Percentiles rank a stretch among this genome's conserved stretches.
Evolutionary conservation across 2,113 vertebrate species (phyloP).

Genomic region (Tetrax tetrax): DNA sequence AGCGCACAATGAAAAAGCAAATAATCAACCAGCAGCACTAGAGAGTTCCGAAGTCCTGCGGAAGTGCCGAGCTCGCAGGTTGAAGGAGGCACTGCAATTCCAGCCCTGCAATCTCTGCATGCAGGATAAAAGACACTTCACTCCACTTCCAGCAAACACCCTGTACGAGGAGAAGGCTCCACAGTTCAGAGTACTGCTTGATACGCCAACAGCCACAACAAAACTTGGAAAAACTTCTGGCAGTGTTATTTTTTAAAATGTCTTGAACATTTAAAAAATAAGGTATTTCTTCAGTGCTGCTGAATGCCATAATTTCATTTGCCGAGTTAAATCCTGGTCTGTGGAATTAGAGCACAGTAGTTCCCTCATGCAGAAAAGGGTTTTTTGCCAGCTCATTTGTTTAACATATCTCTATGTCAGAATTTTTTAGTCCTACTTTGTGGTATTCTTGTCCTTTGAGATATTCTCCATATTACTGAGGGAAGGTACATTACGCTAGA

Average conservation of each 20-base stretch:
- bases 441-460: not conserved
- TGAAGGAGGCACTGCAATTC: not conserved
- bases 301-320: not conserved
- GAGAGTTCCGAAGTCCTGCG: not conserved
- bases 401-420: not conserved
- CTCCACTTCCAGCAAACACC: not conserved
- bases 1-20: not conserved
- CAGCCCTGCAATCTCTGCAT: not conserved
- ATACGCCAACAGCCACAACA: not conserved
- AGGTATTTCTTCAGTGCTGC: not conserved
- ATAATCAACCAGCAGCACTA: not conserved
- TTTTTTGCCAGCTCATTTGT: not conserved
- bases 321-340: not conserved
- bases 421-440: not conserved
- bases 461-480: not conserved
- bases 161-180: no score
- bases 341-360: not conserved
- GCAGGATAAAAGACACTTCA: not conserved
- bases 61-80: not conserved
- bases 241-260: not conserved
- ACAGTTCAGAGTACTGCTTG: not conserved
- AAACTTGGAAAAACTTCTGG: not conserved
- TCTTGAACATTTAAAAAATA: not conserved
- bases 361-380: not conserved
- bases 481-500: not conserved